Evolutionary conservation across 2,113 vertebrate genomes (phyloP), one percentile per base, ranked within the genome.

Genomic region (Equus quagga): DNA sequence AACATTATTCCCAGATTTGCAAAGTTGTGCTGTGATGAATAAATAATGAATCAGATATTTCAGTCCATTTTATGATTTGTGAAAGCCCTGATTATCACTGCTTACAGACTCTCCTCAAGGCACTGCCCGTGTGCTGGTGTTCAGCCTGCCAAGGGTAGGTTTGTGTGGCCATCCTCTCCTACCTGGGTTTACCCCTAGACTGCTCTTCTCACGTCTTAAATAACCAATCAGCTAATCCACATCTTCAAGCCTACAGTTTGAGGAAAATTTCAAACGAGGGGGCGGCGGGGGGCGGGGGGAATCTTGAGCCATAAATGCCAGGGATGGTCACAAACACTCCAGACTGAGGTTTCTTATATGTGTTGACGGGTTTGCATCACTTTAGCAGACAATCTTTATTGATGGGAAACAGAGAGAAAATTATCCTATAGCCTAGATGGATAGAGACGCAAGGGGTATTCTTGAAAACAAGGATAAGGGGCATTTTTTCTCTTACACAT

Each of bases 41-140:
- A 99, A 99, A 98, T 99, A 98, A 98, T 97, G 97, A 98, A 98
- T 80, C 98, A 44, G 98, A 98, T 98, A 98, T 98, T 99, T 99
- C 98, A 98, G 98, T 98, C 97, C 84, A 46, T 96, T 98, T 98
- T 98, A 98, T 95, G 98, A 98, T 98, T 99, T 98, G 98, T 96
- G 97, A 99, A 98, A 98, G 97, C 97, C 92, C 96, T 98, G 98
- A 98, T 98, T 98, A 98, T 96, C 96, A 97, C 93, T 98, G 98
- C 98, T 98, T 98, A 98, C 94, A 97, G 97, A 78, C 65, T 88
- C 95, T 98, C 93, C 97, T 98, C 83, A 33, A 51, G 41, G 67
- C 0, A 82, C 58, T 91, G 88, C 89, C 95, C 76, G 83, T 51
- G 76, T 80, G 93, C 89, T 94, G 49, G 72, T 60, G 91, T 96